phyloP scores from a whole-genome alignment of 2,797 vertebrate genomes.

The Chelonia mydas region DNA sequence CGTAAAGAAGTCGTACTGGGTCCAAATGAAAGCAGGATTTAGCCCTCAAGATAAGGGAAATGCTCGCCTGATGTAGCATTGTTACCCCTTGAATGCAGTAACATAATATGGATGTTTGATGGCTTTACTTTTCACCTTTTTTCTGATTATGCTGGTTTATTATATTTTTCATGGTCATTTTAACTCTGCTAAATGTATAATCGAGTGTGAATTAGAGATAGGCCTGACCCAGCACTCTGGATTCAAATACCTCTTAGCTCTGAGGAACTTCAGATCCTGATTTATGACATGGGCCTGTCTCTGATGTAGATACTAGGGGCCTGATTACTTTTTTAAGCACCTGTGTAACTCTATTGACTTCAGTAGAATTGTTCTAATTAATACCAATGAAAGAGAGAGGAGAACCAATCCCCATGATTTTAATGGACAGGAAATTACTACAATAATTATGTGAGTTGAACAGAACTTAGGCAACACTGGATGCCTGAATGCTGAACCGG shows the following conservation, averaged over 20 bases:
- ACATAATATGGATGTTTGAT: background rate
- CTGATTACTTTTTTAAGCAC: background rate
- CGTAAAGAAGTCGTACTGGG: background rate
- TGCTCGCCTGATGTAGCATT: background rate
- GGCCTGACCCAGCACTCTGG: background rate
- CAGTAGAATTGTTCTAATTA: conserved; percentile 41
- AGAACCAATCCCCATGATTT: background rate
- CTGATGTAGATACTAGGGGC: background rate
- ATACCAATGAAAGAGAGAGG: background rate
- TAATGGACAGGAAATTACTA: conserved; percentile 1
- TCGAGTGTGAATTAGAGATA: background rate
- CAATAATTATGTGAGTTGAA: background rate
- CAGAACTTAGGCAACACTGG: background rate
- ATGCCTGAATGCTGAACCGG: background rate
- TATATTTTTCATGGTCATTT: background rate
- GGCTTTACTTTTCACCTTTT: background rate
- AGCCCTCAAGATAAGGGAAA: accelerated
- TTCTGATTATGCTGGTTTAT: background rate
- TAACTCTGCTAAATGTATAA: background rate
- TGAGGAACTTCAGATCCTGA: background rate
- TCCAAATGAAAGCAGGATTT: background rate
- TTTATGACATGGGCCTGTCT: background rate
- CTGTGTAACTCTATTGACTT: background rate
- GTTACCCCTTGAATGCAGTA: background rate
- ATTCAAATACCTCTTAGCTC: background rate